phyloP scores from a whole-genome alignment of 2,888 invertebrate species.

The Sipunculus nudus region DNA sequence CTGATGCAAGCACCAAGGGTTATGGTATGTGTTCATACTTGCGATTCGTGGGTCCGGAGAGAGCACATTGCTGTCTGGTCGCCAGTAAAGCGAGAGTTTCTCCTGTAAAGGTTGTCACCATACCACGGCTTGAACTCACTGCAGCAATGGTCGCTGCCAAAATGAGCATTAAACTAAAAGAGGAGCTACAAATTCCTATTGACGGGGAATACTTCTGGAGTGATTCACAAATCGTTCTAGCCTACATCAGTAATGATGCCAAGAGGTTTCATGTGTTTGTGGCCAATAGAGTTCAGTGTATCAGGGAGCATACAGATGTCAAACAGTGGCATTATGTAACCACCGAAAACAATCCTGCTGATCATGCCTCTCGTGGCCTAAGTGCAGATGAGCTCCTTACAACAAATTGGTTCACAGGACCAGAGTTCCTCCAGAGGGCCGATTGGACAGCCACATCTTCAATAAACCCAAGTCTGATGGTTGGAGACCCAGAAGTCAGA shows the following conservation, averaged over 20 bases:
- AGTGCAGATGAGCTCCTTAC: constrained; percentile 6
- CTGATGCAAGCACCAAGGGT: constrained; percentile 34
- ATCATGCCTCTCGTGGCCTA: constrained; percentile 30
- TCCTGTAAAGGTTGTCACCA: constrained; percentile 35
- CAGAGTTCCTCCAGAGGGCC: constrained; percentile 5
- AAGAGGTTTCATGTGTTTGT: constrained; percentile 44
- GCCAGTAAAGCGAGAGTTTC: constrained; percentile 38
- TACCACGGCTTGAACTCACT: constrained; percentile 37
- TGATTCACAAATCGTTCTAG: constrained; percentile 9
- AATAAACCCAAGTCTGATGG: not conserved
- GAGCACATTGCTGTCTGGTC: constrained; percentile 30
- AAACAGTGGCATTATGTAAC: constrained; percentile 43
- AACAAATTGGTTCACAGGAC: constrained; percentile 9
- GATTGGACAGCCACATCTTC: not conserved
- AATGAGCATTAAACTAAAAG: not conserved
- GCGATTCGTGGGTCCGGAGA: constrained; percentile 20
- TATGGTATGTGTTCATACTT: constrained; percentile 42
- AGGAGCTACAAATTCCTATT: constrained; percentile 12
- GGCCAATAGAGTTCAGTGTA: constrained; percentile 39
- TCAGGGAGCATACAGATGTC: constrained; percentile 25
- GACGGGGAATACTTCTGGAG: constrained; percentile 17
- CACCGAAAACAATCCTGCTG: constrained; percentile 32
- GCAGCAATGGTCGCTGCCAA: constrained; percentile 27
- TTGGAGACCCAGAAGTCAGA: constrained; percentile 1
- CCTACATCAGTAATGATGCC: constrained; percentile 23